Evolutionary conservation across 2,113 vertebrate genomes (phyloP), one percentile per base, ranked within the genome.

Genomic region (Sisor rabdophorus): DNA sequence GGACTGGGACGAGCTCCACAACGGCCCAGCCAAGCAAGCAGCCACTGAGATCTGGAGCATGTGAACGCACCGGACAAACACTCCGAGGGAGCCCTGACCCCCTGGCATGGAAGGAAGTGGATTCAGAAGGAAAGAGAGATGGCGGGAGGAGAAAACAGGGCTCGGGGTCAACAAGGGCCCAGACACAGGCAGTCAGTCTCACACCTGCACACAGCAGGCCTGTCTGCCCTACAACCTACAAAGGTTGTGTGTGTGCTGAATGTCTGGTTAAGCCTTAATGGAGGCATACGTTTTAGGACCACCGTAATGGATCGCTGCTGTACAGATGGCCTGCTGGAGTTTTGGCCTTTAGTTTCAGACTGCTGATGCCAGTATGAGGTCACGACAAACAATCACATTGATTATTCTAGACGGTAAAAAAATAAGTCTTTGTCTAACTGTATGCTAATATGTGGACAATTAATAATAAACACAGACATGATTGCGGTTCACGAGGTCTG

Each of bases 121-220:
- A 60, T 52, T 54, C 68, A 59, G 75, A 56, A 55, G 55, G 58
- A 72, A 40, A 58, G 67, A 48, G 71, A 56, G 47, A 22, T 28
- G 59, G 13, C 4, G n/a, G 19, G 58, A 68, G 71, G 48, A 64
- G 70, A 73, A 44, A 54, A 68, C 53, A 5, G 69, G 58, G 60
- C 67, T 81, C 54, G 11, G 63, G 75, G 72, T 80, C 75, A 83
- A 86, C 78, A 75, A 80, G 59, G 79, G 73, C 84, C 52, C 81
- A 83, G 79, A 76, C 83, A 70, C 87, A 86, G 76, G 88, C 84
- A 89, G 85, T 86, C 80, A 77, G 67, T 77, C 65, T 73, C 87
- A 88, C 89, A 91, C 88, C 89, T 90, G 88, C 87, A 79, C 89
- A 79, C 82, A 75, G 89, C 90, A 90, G 90, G 90, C 83, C 86